A percentile compares a stretch with the other conserved stretches of the same genome.
Evolutionary conservation across 1,140 invertebrate species (phyloP).

Genomic region (Diabrotica undecimpunctata): DNA sequence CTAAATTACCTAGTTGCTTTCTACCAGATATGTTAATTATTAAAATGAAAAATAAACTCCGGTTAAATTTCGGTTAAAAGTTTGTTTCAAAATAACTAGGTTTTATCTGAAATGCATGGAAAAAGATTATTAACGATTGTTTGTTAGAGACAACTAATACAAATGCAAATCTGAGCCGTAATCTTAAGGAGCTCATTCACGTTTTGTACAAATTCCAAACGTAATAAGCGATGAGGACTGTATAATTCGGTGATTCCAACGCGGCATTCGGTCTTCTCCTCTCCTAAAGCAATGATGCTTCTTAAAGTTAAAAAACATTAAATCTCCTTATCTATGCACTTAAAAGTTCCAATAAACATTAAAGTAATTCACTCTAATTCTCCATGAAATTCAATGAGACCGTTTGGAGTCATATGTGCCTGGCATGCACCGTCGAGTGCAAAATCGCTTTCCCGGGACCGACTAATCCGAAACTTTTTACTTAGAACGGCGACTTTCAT

Average conservation of each 20-base stretch:
- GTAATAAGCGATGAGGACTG: neutral
- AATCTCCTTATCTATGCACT: neutral
- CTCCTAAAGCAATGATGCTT: neutral
- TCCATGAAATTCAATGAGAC: slow-evolving; percentile 19
- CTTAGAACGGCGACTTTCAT: slow-evolving; percentile 20
- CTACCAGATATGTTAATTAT: too few relatives aligned
- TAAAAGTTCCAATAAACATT: neutral
- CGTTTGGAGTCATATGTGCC: slow-evolving; percentile 15
- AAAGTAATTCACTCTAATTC: neutral
- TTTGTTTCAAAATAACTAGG: too few relatives aligned
- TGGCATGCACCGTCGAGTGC: slow-evolving; percentile 7
- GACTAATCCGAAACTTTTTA: slow-evolving; percentile 10
- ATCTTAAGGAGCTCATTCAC: neutral
- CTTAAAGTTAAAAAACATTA: slow-evolving; percentile 1
- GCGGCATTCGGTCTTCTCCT: too few relatives aligned
- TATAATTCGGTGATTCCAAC: too few relatives aligned
- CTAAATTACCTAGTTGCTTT: too few relatives aligned
- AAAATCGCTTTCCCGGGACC: slow-evolving; percentile 12
- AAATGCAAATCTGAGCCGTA: neutral
- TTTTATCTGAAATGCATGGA: too few relatives aligned
- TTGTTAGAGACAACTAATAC: too few relatives aligned
- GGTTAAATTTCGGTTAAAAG: too few relatives aligned
- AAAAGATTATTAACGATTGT: too few relatives aligned
- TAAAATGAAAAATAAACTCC: too few relatives aligned
- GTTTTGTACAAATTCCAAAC: neutral